phyloP scores from a whole-genome alignment of 2,113 vertebrate genomes.

The Trematomus loennbergii region DNA sequence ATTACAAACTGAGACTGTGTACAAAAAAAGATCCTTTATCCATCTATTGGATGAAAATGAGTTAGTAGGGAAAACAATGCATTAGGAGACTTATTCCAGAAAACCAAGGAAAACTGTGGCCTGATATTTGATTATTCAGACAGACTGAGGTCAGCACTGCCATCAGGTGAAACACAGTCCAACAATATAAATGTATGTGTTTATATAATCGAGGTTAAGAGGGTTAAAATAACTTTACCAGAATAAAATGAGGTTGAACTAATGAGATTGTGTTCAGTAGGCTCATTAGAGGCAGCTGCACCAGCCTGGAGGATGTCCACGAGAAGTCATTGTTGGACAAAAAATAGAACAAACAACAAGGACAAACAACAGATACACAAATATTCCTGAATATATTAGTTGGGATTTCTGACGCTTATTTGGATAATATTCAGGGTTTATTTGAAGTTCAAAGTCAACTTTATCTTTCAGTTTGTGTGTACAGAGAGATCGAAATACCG shows the following conservation, averaged over 20 bases:
- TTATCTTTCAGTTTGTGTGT: too few species aligned
- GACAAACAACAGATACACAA: background rate
- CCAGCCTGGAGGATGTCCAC: background rate
- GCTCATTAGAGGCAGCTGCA: constrained; percentile 7
- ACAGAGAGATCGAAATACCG: too few species aligned
- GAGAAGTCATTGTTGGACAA: background rate
- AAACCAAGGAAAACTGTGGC: constrained; percentile 8
- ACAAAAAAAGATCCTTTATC: background rate
- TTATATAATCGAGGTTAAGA: background rate
- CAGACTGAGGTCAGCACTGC: background rate
- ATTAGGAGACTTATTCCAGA: background rate
- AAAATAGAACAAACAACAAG: constrained; percentile 8
- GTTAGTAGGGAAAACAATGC: background rate
- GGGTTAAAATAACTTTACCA: background rate
- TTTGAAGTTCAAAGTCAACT: too few species aligned
- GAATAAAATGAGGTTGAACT: constrained; percentile 20
- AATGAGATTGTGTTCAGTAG: background rate
- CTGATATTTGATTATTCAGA: constrained; percentile 34
- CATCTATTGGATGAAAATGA: background rate
- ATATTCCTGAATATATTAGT: background rate
- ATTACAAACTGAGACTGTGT: background rate
- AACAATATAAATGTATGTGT: background rate
- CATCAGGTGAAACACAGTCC: background rate
- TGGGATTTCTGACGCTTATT: background rate
- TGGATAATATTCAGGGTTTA: background rate